These are phyloP conservation scores for Conistra vaccinii DNA, from an alignment of 2,888 invertebrate species.

Conservation along the genomic window DNA sequence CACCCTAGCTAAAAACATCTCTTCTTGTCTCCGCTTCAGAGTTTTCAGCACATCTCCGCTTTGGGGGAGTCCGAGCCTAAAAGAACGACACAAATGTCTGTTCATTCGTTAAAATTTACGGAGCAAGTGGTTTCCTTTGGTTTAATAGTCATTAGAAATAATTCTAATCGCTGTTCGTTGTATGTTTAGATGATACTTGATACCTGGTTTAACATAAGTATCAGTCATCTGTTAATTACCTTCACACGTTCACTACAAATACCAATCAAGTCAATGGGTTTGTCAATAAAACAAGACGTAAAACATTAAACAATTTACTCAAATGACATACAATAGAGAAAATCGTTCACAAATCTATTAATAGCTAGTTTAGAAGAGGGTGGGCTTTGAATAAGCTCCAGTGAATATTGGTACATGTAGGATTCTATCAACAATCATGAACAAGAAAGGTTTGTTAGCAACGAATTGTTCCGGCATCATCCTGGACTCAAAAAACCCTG, in stretches of 20 bases:
- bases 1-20: no score
- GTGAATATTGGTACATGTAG: conserved; percentile 79
- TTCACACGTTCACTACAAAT: not conserved
- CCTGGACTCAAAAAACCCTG: conserved; percentile 70
- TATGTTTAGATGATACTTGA: conserved; percentile 4
- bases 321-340: not conserved
- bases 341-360: not conserved
- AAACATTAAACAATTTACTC: conserved; percentile 25
- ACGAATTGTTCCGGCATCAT: conserved; percentile 71
- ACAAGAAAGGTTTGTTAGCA: conserved; percentile 83
- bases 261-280: not conserved
- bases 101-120: not conserved
- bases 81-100: not conserved
- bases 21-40: no score
- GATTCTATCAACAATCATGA: conserved; percentile 82
- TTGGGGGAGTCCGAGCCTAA: no score
- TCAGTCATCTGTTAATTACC: not conserved
- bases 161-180: not conserved
- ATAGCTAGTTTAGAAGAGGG: conserved; percentile 67
- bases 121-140: not conserved
- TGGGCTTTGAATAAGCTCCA: conserved; percentile 85
- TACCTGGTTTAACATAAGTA: not conserved
- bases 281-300: conserved; percentile 28
- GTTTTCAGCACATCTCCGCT: no score
- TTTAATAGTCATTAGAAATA: not conserved